These are phyloP conservation scores for Drosophila subpulchrella DNA, from an alignment of 1,140 invertebrate species.

Conservation along the genomic window DNA sequence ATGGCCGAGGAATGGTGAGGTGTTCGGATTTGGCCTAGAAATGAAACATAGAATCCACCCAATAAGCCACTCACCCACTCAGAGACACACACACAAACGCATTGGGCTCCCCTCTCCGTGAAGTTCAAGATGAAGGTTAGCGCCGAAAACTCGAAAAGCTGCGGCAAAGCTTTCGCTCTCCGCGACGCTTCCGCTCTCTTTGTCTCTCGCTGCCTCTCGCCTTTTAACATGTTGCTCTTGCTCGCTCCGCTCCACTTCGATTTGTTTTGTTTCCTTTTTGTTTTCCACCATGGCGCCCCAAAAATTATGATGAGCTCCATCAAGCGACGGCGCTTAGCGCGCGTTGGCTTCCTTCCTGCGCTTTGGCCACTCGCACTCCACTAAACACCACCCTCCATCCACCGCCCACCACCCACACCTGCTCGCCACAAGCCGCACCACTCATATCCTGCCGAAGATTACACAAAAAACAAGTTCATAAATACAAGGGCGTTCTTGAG, in stretches of 20 bases:
- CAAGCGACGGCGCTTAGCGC: conserved; percentile 49
- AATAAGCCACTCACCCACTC: not conserved
- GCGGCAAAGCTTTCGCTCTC: conserved; percentile 36
- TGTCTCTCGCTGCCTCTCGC: not conserved
- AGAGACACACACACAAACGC: not conserved
- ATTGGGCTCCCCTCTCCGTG: conserved; percentile 33
- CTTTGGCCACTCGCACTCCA: conserved; percentile 30
- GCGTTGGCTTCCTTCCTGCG: conserved; percentile 40
- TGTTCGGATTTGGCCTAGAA: conserved; percentile 39
- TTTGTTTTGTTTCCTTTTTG: conserved; percentile 69
- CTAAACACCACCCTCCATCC: not conserved
- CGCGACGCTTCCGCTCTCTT: not conserved
- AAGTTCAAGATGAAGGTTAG: conserved; percentile 83
- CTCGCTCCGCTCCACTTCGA: conserved; percentile 46
- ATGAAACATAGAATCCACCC: conserved; percentile 42
- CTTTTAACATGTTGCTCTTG: conserved; percentile 65
- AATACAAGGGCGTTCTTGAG: not conserved
- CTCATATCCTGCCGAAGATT: conserved; percentile 20
- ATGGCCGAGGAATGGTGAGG: conserved; percentile 44
- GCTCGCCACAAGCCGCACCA: conserved; percentile 4
- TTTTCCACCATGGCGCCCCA: conserved; percentile 60
- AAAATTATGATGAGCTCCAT: conserved; percentile 68
- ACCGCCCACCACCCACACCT: conserved; percentile 4
- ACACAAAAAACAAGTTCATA: not conserved
- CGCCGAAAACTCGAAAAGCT: conserved; percentile 58